Conservation (phyloP, 2,113 vertebrate genomes). For the Myotis yumanensis region DNA sequence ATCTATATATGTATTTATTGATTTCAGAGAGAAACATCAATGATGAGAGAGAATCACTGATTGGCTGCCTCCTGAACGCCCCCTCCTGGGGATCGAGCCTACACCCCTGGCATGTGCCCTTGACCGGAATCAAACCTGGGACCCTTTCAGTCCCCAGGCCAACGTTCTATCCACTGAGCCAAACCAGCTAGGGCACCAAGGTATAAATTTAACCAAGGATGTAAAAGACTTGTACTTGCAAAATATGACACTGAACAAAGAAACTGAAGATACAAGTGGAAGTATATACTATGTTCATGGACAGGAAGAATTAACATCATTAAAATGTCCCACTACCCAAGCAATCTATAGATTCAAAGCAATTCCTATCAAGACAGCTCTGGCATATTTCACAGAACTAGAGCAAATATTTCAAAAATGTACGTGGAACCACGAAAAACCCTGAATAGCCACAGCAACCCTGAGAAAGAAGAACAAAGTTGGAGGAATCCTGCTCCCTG, state of each 20-base stretch:
- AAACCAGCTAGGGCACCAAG: background rate
- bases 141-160: too few species aligned
- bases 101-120: too few species aligned
- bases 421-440: background rate
- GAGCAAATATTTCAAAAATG: background rate
- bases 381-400: background rate
- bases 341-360: background rate
- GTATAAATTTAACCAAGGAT: background rate
- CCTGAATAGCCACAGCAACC: background rate
- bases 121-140: too few species aligned
- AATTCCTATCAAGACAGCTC: background rate
- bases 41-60: too few species aligned
- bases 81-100: too few species aligned
- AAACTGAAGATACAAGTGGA: background rate
- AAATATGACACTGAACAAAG: background rate
- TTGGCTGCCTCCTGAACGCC: too few species aligned
- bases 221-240: too few species aligned
- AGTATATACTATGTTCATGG: background rate
- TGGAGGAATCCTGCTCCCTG: background rate
- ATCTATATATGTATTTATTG: too few species aligned
- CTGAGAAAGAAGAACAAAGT: background rate
- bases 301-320: background rate
- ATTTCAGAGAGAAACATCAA: too few species aligned
- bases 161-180: too few species aligned
- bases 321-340: background rate